Evolutionary conservation across 35 echinoderm and acorn worm genomes (phyloP), one percentile per base, ranked within the genome.

Genomic region (Heliocidaris erythrogramma): DNA sequence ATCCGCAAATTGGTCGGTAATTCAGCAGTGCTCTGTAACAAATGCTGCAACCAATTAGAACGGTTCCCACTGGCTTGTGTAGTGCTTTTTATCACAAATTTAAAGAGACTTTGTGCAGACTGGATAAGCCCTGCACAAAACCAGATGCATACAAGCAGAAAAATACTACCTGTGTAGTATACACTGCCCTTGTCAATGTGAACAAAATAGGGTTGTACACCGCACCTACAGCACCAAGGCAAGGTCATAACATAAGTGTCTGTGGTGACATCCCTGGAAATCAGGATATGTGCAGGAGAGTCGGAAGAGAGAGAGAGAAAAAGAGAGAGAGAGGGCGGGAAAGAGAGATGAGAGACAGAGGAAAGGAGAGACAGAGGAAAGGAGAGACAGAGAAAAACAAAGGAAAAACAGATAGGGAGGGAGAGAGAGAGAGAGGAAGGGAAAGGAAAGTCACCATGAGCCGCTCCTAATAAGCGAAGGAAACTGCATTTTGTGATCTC

Each of bases 401-500:
- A 42, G 5, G 21, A n/a, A 7, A 78, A 24, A n/a, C 21, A 78
- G 21, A n/a, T n/a, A 4, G n/a, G 27, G 27, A 78, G 65, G 27
- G 65, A 78, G 21, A n/a, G 65, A 78, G 21, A 78, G 27, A 78
- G 65, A 78, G 65, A 8, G 65, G 21, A 24, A 78, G 65, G 21
- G 65, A 9, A 21, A 78, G 65, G 21, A 9, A 78, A n/a, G 65
- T 2, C 59, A n/a, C 21, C 21, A 4, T 27, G 65, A 78, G 65
- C 65, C 65, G 65, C 65, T 78, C 65, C 21, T 78, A 78, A 78
- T 78, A 21, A 78, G 18, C 17, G 65, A 78, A 78, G 65, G 65
- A 78, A 78, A 78, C 65, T 78, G 65, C 65, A 78, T 78, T 78
- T 78, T n/a, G 65, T 78, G 65, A 78, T 78, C 65, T 78, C 65